These are phyloP conservation scores for Todiramphus saurophagus DNA, from an alignment of 2,113 vertebrate genomes.

Conservation along the genomic window DNA sequence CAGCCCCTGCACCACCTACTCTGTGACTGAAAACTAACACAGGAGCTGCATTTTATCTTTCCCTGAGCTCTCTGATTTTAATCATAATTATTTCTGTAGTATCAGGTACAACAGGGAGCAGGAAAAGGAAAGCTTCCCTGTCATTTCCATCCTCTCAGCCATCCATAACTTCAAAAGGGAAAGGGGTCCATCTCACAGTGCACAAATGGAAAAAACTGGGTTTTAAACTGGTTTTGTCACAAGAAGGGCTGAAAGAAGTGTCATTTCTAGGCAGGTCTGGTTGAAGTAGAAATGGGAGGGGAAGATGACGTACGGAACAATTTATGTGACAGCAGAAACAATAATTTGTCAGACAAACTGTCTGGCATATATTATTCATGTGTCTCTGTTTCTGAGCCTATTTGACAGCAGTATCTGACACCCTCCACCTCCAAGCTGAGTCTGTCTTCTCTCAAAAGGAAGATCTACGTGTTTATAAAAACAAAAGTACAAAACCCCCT, in stretches of 20 bases:
- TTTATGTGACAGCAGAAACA: conserved; percentile 58
- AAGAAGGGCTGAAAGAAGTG: neutral
- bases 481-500: neutral
- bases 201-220: neutral
- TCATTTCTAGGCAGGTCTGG: conserved; percentile 11
- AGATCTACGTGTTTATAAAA: neutral
- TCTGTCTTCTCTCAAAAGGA: neutral
- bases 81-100: neutral
- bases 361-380: conserved; percentile 41
- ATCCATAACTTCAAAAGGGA: neutral
- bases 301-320: conserved; percentile 6
- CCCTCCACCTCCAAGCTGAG: conserved; percentile 37
- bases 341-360: conserved; percentile 63
- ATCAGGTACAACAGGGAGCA: neutral
- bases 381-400: conserved; percentile 43
- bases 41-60: neutral
- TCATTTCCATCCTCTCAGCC: neutral
- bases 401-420: conserved; percentile 60
- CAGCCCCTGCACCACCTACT: neutral
- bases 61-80: neutral
- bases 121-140: neutral
- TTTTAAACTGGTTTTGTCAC: neutral
- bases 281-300: conserved; percentile 37
- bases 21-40: neutral
- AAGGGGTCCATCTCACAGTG: neutral